Conservation (phyloP, 2,797 vertebrate species). For the Antrozous pallidus region DNA sequence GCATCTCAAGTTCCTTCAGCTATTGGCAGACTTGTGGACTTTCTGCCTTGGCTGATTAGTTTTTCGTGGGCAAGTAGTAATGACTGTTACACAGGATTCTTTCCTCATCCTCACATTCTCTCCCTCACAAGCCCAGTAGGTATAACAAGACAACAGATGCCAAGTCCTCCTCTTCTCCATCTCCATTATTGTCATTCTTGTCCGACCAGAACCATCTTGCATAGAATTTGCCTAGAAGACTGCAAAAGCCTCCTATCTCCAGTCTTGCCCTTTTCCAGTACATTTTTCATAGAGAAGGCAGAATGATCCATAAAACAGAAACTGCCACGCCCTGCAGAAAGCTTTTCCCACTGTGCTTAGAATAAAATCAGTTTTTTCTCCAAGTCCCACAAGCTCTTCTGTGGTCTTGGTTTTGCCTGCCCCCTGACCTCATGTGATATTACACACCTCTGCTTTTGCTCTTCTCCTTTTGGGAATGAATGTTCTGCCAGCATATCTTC, state of each 20-base stretch:
- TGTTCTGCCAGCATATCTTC: not conserved
- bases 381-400: not conserved
- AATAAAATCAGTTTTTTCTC: not conserved
- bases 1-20: not conserved
- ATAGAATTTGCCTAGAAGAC: not conserved
- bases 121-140: not conserved
- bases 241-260: not conserved
- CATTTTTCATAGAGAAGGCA: not conserved
- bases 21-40: not conserved
- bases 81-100: not conserved
- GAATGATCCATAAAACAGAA: not conserved
- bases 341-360: not conserved
- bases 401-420: not conserved
- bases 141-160: not conserved
- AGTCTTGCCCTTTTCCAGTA: not conserved
- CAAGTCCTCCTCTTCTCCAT: not conserved
- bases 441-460: not conserved
- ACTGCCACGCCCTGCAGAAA: not conserved
- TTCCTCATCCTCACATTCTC: not conserved
- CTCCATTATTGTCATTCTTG: not conserved
- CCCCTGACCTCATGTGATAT: accelerated
- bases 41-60: not conserved
- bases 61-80: not conserved
- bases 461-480: not conserved
- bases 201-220: not conserved